Evolutionary conservation across 2,888 invertebrate genomes (phyloP).

Genomic region (Metacarcinus magister): DNA sequence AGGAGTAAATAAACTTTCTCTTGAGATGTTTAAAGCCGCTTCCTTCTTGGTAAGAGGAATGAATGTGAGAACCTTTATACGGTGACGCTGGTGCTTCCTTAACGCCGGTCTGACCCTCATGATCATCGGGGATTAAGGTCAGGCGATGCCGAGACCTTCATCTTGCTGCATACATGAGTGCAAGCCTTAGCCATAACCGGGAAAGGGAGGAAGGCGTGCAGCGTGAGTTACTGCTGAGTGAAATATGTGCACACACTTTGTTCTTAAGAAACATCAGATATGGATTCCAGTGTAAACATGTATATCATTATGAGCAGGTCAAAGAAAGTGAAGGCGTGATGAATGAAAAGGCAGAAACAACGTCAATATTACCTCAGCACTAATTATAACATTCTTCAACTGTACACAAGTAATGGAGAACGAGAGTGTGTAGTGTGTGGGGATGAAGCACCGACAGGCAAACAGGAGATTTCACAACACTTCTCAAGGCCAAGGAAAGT

Average conservation of each 20-base stretch:
- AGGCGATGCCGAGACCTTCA: background rate
- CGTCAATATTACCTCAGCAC: background rate
- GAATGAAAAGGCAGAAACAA: background rate
- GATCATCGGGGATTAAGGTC: constrained; percentile 38
- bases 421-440: background rate
- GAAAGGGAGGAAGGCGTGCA: constrained; percentile 15
- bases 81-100: background rate
- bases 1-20: background rate
- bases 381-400: background rate
- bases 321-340: background rate
- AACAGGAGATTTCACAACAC: background rate
- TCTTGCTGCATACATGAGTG: constrained; percentile 38
- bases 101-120: background rate
- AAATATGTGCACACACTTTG: background rate
- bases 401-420: background rate
- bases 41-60: background rate
- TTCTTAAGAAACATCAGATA: background rate
- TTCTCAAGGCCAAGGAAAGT: background rate
- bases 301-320: background rate
- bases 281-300: background rate
- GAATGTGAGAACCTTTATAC: background rate
- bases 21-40: background rate
- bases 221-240: constrained; percentile 1
- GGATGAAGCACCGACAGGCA: background rate
- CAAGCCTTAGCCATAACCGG: background rate